Percentiles rank a stretch among this genome's conserved stretches.
Evolutionary conservation across 2,797 vertebrate genomes (phyloP).

Genomic region (Phylloscopus collybita): DNA sequence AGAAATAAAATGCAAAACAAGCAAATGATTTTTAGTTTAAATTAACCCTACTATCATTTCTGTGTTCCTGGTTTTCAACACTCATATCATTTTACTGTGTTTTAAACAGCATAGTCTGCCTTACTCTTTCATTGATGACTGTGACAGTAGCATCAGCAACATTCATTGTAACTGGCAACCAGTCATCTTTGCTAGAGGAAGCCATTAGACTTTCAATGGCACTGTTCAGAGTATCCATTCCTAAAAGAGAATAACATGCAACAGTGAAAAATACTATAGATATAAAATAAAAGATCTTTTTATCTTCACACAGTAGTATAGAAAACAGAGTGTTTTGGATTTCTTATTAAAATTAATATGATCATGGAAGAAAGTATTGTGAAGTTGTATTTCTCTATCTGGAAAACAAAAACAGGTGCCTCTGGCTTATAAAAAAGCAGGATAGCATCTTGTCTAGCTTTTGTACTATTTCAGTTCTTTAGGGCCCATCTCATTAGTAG

Average conservation of each 20-base stretch:
- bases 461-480: background rate
- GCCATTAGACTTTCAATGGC: constrained; percentile 90
- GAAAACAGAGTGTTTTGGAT: background rate
- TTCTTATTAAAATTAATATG: background rate
- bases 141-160: constrained; percentile 96
- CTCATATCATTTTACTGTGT: background rate
- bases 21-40: background rate
- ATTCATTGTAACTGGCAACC: constrained; percentile 92
- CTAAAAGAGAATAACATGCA: constrained; percentile 69
- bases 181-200: constrained; percentile 89
- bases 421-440: background rate
- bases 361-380: background rate
- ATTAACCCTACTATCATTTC: background rate
- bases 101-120: background rate
- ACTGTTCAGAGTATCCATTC: constrained; percentile 96
- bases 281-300: background rate
- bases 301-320: background rate
- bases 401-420: background rate
- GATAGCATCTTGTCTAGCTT: background rate
- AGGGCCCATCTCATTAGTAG: background rate
- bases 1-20: background rate
- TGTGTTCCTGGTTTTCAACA: background rate
- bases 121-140: constrained; percentile 92
- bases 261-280: background rate
- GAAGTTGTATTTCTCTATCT: background rate